Evolutionary conservation across 2,888 invertebrate genomes (phyloP), one percentile per base, ranked within the genome.

Genomic region (Entomobrya multifasciata): DNA sequence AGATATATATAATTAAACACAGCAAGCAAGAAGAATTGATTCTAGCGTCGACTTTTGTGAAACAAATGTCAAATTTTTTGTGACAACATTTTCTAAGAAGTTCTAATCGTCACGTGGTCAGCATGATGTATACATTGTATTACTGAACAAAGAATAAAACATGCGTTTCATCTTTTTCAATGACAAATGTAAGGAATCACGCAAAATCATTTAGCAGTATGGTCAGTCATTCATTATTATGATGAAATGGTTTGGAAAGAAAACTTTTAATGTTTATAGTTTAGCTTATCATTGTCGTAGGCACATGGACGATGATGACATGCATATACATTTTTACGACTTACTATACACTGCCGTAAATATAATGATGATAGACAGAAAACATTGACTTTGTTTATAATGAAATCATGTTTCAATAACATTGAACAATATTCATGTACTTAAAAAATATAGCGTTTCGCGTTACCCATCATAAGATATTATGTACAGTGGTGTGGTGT

Each of bases 401-500:
- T 25, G 27, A 30, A 30, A 62, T 30, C 20, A 55, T 55, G 55
- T 20, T 17, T 60, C 5, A 6, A 60, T 1, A 27, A 36, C 27
- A 57, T 57, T n/a, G 17, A 27, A 25, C 13, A 3, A 70, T 70
- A 22, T 41, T 17, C n/a, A 47, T 17, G 44, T 72, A 72, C 49
- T 13, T 55, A 13, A 11, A 36, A 11, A 25, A 4, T 72, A 17
- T 72, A 6, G 13, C 27, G 6, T 72, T 13, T 76, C 11, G 79
- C 27, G 27, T n/a, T n/a, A n/a, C n/a, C n/a, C n/a, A n/a, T 36
- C n/a, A 49, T 65, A 44, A 11, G 70, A 30, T 55, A 67, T 65
- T 70, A 36, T 60, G 55, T 70, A 62, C 78, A 76, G 76, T 67
- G 41, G n/a, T 67, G 41, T 27, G 70, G 80, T 65, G n/a, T 70